A percentile compares a stretch with the other conserved stretches of the same genome.
Conservation (phyloP, 2,888 invertebrate genomes). For the Metallyticus violacea region DNA sequence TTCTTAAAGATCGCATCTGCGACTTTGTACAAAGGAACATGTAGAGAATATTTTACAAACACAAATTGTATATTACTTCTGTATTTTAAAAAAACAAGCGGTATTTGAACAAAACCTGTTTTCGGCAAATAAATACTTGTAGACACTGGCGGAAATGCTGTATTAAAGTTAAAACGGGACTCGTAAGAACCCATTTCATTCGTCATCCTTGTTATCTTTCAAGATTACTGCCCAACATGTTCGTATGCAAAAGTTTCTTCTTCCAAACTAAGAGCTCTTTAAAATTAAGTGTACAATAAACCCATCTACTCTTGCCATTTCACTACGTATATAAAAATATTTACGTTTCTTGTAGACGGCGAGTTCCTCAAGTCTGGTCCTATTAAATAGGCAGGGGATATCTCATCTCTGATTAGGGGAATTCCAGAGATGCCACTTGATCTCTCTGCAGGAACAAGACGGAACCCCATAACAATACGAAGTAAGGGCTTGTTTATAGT, state of each 20-base stretch:
- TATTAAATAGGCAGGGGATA: background rate
- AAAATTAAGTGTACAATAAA: background rate
- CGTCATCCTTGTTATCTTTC: background rate
- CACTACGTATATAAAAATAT: background rate
- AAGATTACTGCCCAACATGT: background rate
- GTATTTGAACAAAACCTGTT: background rate
- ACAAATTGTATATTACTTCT: background rate
- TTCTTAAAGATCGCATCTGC: background rate
- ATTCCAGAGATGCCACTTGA: constrained; percentile 28
- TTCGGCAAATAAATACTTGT: background rate
- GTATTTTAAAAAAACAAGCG: background rate
- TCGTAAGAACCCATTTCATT: background rate
- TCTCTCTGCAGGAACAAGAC: constrained; percentile 3
- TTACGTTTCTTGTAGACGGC: background rate
- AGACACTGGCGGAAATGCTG: background rate
- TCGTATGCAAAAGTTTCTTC: background rate
- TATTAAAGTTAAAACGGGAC: background rate
- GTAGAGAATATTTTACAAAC: background rate
- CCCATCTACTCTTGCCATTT: background rate
- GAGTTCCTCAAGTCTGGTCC: background rate
- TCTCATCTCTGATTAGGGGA: constrained; percentile 17
- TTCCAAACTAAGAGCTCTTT: too few relatives aligned
- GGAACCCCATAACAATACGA: constrained; percentile 1
- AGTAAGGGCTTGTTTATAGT: constrained; percentile 9
- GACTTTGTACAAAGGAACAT: background rate